Conservation (phyloP, 2,888 invertebrate genomes). For the Orchestes rusci region DNA sequence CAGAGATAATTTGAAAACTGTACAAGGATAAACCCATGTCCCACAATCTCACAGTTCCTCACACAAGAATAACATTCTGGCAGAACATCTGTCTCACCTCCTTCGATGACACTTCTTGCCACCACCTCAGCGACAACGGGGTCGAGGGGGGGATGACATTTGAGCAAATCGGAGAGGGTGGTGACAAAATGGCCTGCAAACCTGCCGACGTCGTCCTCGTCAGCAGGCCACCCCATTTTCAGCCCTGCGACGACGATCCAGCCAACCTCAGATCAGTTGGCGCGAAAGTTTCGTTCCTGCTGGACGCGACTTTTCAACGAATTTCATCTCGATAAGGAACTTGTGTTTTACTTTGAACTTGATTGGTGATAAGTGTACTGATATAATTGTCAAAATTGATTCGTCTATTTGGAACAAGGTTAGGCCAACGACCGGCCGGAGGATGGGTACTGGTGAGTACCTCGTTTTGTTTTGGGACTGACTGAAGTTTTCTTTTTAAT, state of each 20-base stretch:
- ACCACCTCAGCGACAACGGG: neutral
- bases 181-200: conserved; percentile 58
- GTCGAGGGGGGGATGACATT: conserved; percentile 37
- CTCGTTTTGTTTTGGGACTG: no score
- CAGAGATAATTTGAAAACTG: no score
- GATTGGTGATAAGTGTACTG: neutral
- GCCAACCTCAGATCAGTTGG: conserved; percentile 16
- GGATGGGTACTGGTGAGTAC: conserved; percentile 70
- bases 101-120: neutral
- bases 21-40: no score
- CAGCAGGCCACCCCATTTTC: conserved; percentile 35
- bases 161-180: conserved; percentile 38
- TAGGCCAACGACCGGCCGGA: conserved; percentile 55
- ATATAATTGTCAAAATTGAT: conserved; percentile 38
- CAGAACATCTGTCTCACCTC: no score
- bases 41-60: no score
- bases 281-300: conserved; percentile 16
- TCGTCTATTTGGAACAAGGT: conserved; percentile 55
- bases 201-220: conserved; percentile 36
- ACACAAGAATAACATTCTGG: no score
- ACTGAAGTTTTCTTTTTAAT: no score
- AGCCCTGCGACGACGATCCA: neutral
- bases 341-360: neutral
- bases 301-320: conserved; percentile 11
- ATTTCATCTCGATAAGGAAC: neutral